phyloP scores from a whole-genome alignment of 2,113 vertebrate species.

The Chaetorhynchus papuensis region DNA sequence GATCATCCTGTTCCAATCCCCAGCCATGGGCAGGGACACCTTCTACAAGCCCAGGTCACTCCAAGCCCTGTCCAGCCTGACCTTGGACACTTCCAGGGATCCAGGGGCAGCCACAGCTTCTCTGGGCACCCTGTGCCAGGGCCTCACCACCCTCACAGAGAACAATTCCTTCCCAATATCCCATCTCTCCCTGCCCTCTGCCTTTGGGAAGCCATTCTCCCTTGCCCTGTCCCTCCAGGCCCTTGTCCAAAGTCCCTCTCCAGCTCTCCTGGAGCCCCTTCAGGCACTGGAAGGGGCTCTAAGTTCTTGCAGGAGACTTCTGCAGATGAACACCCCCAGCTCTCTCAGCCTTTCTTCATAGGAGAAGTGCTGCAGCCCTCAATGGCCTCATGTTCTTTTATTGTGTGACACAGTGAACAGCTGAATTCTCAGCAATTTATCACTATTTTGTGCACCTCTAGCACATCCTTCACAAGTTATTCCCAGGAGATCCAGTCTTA shows the following conservation, averaged over 20 bases:
- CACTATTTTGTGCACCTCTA: not conserved
- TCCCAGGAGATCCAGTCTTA: not conserved
- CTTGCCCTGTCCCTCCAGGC: fast-evolving
- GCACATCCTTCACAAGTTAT: not conserved
- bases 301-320: not conserved
- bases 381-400: not conserved
- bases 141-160: fast-evolving
- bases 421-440: not conserved
- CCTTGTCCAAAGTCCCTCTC: not conserved
- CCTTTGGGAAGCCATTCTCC: not conserved
- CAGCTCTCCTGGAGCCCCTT: not conserved
- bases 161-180: not conserved
- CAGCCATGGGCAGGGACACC: not conserved
- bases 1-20: not conserved
- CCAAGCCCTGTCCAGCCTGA: fast-evolving
- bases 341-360: not conserved
- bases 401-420: not conserved
- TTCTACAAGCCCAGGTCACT: fast-evolving
- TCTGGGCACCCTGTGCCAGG: not conserved
- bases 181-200: not conserved
- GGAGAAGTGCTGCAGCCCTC: not conserved
- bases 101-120: not conserved
- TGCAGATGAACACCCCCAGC: not conserved
- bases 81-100: not conserved
- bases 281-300: not conserved